Evolutionary conservation across 1,140 invertebrate genomes (phyloP).

Genomic region (Cecropterus lyciades): DNA sequence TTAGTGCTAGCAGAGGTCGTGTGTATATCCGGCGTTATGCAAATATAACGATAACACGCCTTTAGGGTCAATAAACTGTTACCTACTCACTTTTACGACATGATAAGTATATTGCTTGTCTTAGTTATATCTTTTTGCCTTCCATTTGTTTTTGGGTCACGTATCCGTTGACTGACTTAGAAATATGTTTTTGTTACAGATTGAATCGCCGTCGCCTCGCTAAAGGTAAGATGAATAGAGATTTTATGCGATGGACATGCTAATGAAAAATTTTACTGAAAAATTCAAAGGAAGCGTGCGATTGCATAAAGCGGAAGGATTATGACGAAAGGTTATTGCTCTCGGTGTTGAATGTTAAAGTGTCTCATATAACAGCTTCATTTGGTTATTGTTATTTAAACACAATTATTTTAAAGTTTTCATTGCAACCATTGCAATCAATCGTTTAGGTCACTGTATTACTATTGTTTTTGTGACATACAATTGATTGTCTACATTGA

Average conservation of each 20-base stretch:
- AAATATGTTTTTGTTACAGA: slow-evolving; percentile 61
- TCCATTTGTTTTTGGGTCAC: slow-evolving; percentile 57
- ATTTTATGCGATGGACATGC: slow-evolving; percentile 12
- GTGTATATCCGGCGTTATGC: slow-evolving; percentile 64
- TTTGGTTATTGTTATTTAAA: neutral
- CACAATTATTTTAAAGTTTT: no score
- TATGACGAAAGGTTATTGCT: slow-evolving; percentile 14
- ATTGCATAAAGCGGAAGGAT: slow-evolving; percentile 20
- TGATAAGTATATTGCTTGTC: slow-evolving; percentile 76
- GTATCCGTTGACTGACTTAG: slow-evolving; percentile 48
- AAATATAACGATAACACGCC: slow-evolving; percentile 76
- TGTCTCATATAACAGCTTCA: slow-evolving; percentile 1
- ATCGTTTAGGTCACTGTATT: no score
- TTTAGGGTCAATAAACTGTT: slow-evolving; percentile 81
- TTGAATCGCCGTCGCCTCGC: slow-evolving; percentile 37
- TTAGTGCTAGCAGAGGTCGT: slow-evolving; percentile 57
- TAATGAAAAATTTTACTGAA: slow-evolving; percentile 17
- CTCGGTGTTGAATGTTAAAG: neutral
- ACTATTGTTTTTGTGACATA: no score
- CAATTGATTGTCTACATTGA: no score
- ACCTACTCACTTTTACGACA: slow-evolving; percentile 74
- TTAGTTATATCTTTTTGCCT: slow-evolving; percentile 50
- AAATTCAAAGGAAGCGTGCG: slow-evolving; percentile 21
- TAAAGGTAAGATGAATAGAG: slow-evolving; percentile 40
- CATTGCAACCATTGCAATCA: no score